Percentiles rank a stretch among this genome's conserved stretches.
Evolutionary conservation across 2,888 invertebrate genomes (phyloP).

Genomic region (Cloeon dipterum): DNA sequence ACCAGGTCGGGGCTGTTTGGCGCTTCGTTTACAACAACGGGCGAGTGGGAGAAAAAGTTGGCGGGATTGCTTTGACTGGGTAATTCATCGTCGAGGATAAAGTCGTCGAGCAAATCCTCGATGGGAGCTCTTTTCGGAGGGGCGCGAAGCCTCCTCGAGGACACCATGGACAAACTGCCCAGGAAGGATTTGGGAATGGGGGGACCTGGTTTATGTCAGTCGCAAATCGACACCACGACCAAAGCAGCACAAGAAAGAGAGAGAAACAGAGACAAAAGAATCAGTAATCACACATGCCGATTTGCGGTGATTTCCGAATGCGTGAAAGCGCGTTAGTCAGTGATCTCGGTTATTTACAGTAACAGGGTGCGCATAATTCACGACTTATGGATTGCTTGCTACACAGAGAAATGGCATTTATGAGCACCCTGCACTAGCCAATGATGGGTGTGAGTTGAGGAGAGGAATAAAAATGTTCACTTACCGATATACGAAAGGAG

Average conservation of each 20-base stretch:
- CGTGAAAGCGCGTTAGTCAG: too few species aligned
- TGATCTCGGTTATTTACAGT: neutral
- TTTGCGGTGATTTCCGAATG: too few species aligned
- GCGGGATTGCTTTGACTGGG: neutral
- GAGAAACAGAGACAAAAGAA: too few species aligned
- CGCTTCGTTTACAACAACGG: too few species aligned
- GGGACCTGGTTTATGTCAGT: neutral
- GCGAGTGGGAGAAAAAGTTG: neutral
- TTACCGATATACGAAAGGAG: conserved; percentile 90
- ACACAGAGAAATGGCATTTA: neutral
- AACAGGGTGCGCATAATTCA: neutral
- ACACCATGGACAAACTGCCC: neutral
- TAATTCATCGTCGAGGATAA: neutral
- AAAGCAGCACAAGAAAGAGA: neutral
- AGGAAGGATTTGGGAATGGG: neutral
- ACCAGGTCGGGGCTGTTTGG: neutral
- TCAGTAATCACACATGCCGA: neutral
- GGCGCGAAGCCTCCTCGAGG: too few species aligned
- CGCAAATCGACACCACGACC: neutral
- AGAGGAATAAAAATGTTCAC: conserved; percentile 13
- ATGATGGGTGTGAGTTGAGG: too few species aligned
- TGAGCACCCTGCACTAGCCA: too few species aligned
- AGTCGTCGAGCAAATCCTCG: neutral
- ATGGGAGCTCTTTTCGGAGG: neutral
- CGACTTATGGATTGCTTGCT: neutral